phyloP scores from a whole-genome alignment of 2,888 invertebrate genomes.

The Cephus runcator region DNA sequence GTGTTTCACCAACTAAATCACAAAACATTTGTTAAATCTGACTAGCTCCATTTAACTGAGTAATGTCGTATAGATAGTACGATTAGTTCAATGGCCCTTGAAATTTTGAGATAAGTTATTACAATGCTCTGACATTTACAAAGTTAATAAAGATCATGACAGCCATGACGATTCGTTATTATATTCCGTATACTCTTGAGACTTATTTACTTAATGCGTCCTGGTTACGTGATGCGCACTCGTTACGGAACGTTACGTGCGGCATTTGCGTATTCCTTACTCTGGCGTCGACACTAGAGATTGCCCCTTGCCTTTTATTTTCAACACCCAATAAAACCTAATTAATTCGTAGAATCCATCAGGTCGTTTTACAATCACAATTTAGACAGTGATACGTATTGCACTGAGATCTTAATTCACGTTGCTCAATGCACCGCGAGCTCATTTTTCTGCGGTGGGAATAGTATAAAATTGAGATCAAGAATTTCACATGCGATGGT shows the following conservation, averaged over 20 bases:
- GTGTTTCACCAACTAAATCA: neutral
- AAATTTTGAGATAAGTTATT: neutral
- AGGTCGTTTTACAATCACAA: neutral
- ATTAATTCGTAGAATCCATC: neutral
- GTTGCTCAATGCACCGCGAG: neutral
- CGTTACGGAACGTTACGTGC: slow-evolving; percentile 8
- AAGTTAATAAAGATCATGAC: slow-evolving; percentile 23
- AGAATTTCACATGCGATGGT: neutral
- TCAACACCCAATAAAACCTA: neutral
- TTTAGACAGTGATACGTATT: neutral
- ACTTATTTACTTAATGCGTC: slow-evolving; percentile 22
- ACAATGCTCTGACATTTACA: slow-evolving; percentile 8
- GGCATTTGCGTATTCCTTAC: neutral
- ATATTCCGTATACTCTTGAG: slow-evolving; percentile 2
- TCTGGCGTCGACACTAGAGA: neutral
- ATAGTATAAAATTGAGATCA: neutral
- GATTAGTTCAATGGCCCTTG: neutral
- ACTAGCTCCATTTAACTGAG: neutral
- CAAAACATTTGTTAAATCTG: neutral
- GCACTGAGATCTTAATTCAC: neutral
- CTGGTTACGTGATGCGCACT: slow-evolving; percentile 28
- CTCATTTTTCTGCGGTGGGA: neutral
- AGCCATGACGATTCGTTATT: slow-evolving; percentile 16
- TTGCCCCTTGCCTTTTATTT: neutral
- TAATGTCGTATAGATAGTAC: neutral